Evolutionary conservation across 2,888 invertebrate species (phyloP), one percentile per base, ranked within the genome.

Genomic region (Drosophila nr. medialis): DNA sequence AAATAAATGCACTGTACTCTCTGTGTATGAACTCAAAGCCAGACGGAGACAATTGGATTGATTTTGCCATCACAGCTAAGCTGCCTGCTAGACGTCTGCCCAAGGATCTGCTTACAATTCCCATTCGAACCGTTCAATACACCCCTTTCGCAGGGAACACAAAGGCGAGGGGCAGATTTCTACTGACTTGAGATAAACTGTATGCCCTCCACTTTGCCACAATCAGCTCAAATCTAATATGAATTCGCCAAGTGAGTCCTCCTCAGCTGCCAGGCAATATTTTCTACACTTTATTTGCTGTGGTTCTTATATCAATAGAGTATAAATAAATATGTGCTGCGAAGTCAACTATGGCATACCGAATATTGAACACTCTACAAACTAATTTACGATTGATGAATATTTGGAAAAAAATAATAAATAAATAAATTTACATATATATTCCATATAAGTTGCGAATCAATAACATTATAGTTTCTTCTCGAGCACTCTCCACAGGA

Each of bases 221-320:
- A 80, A 74, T 75, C 81, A 67, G 67, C 49, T 55, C 62, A 80
- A 77, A 83, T 80, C 81, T 80, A 71, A 83, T 83, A 81, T 77
- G 64, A 76, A 73, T 65, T 74, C 65, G 59, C 61, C 58, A 73
- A 61, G 59, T 50, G 64, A 77, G 69, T 30, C 34, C 40, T 53
- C 8, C 21, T 24, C 27, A n/a, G 38, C 29, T 71, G 15, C 49
- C 24, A 49, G 34, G 4, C 27, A 13, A 13, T 36, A 59, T 24
- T 24, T 56, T 63, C 51, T 54, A 56, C 66, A 63, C 64, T 66
- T 67, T 54, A 61, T 67, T 70, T 70, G 67, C 58, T 72, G 64
- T 65, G 74, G 71, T 71, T 64, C 71, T 50, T 11, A 27, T 29
- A 60, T 27, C 55, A 21, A 49, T 45, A 32, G 56, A 34, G 64